phyloP scores from a whole-genome alignment of 2,888 invertebrate genomes.

The Diaprepes abbreviatus region DNA sequence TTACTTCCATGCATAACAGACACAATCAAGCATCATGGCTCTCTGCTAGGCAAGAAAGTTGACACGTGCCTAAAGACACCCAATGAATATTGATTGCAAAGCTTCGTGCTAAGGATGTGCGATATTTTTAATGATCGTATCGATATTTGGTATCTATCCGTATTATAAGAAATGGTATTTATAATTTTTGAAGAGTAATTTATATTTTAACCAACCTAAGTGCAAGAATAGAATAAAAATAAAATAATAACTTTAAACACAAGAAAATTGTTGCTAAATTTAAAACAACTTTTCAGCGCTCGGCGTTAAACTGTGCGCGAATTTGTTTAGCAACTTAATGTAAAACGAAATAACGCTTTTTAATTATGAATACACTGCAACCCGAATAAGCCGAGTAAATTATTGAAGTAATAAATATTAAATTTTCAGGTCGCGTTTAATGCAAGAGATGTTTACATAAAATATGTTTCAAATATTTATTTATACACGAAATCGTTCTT shows the following conservation, averaged over 20 bases:
- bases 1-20: too few species aligned
- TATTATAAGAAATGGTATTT: too few species aligned
- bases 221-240: conserved; percentile 14
- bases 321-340: conserved; percentile 37
- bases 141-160: too few species aligned
- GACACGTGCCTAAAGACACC: too few species aligned
- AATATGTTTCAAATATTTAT: conserved; percentile 40
- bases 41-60: too few species aligned
- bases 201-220: conserved; percentile 11
- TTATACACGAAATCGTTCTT: conserved; percentile 30
- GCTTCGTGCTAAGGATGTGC: too few species aligned
- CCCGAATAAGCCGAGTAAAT: conserved; percentile 45
- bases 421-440: conserved; percentile 35
- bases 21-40: too few species aligned
- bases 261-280: conserved; percentile 28
- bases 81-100: too few species aligned
- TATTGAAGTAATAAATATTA: conserved; percentile 46
- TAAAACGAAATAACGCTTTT: conserved; percentile 33
- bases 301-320: conserved; percentile 29
- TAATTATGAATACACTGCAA: conserved; percentile 41
- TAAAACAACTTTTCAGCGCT: conserved; percentile 9
- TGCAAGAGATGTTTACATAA: conserved; percentile 31
- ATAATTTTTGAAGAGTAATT: too few species aligned
- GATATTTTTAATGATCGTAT: too few species aligned
- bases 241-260: conserved; percentile 15